Percentiles rank a stretch among this genome's conserved stretches.
These are phyloP conservation scores for Gallinago solitaria DNA, from an alignment of 2,797 vertebrate species.

Conservation along the genomic window DNA sequence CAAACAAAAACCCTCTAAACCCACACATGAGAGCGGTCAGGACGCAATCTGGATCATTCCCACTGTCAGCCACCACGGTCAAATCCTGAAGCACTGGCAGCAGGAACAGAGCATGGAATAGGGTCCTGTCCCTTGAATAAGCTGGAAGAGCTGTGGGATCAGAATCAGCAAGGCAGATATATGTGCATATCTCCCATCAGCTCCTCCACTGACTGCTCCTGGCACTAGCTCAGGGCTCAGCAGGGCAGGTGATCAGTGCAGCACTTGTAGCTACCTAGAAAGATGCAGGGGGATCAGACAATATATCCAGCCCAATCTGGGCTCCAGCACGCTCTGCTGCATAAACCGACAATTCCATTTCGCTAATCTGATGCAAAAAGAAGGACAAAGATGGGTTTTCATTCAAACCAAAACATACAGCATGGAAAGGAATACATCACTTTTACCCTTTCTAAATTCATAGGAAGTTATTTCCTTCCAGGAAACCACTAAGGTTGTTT, in stretches of 20 bases:
- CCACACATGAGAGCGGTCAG: neutral
- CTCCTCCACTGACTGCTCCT: neutral
- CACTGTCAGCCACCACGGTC: neutral
- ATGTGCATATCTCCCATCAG: neutral
- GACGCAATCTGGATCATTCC: neutral
- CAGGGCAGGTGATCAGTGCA: neutral
- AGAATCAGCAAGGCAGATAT: neutral
- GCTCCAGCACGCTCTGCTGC: neutral
- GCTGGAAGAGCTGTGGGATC: neutral
- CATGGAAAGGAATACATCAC: neutral
- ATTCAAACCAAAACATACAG: neutral
- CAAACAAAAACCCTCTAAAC: neutral
- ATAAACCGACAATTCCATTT: neutral
- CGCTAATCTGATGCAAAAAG: neutral
- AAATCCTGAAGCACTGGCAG: neutral
- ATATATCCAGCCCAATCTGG: neutral
- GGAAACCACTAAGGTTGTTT: constrained; percentile 23
- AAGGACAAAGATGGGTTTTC: neutral
- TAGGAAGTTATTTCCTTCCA: constrained; percentile 6
- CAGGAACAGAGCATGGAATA: neutral
- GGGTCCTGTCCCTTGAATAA: neutral
- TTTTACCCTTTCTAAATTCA: constrained; percentile 28
- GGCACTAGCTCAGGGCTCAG: neutral
- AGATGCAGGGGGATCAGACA: neutral
- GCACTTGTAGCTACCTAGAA: neutral